phyloP scores from a whole-genome alignment of 2,888 invertebrate genomes.

The Eupithecia tripunctaria region DNA sequence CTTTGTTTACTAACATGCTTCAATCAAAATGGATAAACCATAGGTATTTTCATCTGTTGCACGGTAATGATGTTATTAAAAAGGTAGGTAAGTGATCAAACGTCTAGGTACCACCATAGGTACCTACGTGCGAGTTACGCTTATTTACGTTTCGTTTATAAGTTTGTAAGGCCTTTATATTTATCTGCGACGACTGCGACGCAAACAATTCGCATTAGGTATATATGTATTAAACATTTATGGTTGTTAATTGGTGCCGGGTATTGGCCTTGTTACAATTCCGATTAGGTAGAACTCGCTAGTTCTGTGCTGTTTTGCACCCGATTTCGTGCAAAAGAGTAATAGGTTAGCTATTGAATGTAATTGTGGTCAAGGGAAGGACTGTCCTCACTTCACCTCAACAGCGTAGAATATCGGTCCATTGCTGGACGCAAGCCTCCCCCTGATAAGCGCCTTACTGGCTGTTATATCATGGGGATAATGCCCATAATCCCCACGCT shows the following conservation, averaged over 20 bases:
- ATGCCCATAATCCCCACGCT: too few species aligned
- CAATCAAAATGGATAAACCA: too few species aligned
- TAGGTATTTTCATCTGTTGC: neutral
- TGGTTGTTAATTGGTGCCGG: neutral
- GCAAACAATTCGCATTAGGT: constrained; percentile 2
- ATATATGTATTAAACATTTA: neutral
- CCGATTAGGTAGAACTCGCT: neutral
- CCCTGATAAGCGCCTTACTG: too few species aligned
- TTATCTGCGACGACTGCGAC: neutral
- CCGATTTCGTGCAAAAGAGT: neutral
- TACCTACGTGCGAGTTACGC: neutral
- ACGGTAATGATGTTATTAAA: neutral
- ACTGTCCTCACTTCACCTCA: too few species aligned
- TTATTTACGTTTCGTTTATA: neutral
- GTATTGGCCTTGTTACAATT: neutral
- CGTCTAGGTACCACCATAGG: neutral
- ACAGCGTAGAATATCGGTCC: too few species aligned
- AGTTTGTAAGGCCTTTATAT: neutral
- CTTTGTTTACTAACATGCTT: too few species aligned
- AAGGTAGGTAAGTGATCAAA: neutral
- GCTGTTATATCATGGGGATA: too few species aligned
- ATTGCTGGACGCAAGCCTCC: too few species aligned
- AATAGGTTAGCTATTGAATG: neutral
- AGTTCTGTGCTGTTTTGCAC: neutral
- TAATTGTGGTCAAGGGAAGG: neutral